These are phyloP conservation scores for Centropus bengalensis DNA, from an alignment of 2,113 vertebrate genomes.

Conservation along the genomic window DNA sequence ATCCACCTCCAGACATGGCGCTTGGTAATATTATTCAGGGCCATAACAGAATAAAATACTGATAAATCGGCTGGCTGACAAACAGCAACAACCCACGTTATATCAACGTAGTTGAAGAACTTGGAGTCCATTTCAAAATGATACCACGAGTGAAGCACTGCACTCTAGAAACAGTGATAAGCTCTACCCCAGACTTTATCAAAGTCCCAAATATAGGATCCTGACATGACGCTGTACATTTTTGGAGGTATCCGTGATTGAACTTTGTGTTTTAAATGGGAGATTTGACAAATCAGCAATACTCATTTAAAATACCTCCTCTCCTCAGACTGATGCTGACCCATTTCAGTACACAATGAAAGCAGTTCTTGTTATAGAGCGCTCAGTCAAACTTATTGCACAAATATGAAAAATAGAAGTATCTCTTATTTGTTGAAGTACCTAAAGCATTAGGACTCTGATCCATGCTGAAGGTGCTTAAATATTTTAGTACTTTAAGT, in stretches of 20 bases:
- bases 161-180: neutral
- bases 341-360: neutral
- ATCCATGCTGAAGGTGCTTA: neutral
- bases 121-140: neutral
- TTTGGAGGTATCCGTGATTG: neutral
- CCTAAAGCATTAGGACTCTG: neutral
- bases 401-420: neutral
- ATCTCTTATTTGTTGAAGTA: neutral
- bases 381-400: neutral
- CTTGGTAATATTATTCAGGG: neutral
- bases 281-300: neutral
- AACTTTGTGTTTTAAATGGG: neutral
- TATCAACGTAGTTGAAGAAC: fast-evolving
- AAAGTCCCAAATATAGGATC: neutral
- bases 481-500: neutral
- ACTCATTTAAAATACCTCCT: neutral
- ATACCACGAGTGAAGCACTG: neutral
- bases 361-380: neutral
- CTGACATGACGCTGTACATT: neutral
- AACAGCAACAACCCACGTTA: neutral
- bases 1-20: neutral
- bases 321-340: neutral
- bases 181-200: neutral
- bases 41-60: neutral
- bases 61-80: neutral